These are phyloP conservation scores for Berghia stephanieae DNA, from an alignment of 1,140 invertebrate species.

Conservation along the genomic window DNA sequence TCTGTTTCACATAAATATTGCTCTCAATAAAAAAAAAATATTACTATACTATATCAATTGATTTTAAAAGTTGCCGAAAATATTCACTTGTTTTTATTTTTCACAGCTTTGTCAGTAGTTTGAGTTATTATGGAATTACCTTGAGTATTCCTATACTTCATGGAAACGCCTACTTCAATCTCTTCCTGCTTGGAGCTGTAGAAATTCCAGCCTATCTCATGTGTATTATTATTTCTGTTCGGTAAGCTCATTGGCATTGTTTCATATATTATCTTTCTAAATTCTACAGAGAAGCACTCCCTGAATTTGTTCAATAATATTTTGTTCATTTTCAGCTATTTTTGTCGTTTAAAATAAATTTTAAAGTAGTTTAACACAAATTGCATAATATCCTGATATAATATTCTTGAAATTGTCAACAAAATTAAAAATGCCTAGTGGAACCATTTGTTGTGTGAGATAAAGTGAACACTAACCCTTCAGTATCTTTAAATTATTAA, in stretches of 20 bases:
- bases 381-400: too few relatives aligned
- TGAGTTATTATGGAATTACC: slow-evolving; percentile 63
- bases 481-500: too few relatives aligned
- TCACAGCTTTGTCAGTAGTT: slow-evolving; percentile 59
- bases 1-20: too few relatives aligned
- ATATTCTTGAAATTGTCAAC: too few relatives aligned
- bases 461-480: too few relatives aligned
- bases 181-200: slow-evolving; percentile 59
- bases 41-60: too few relatives aligned
- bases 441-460: too few relatives aligned
- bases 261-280: not conserved
- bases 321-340: not conserved
- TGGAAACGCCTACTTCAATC: slow-evolving; percentile 61
- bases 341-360: not conserved
- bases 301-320: not conserved
- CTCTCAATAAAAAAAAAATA: too few relatives aligned
- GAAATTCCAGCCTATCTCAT: slow-evolving; percentile 62
- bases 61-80: not conserved
- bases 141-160: slow-evolving; percentile 57
- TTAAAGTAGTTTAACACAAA: too few relatives aligned
- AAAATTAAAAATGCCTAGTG: too few relatives aligned
- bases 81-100: not conserved
- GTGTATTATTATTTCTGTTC: slow-evolving; percentile 41
- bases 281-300: not conserved
- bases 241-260: slow-evolving; percentile 27